phyloP scores from a whole-genome alignment of 2,797 vertebrate species.

The Lagocephalus sceleratus region DNA sequence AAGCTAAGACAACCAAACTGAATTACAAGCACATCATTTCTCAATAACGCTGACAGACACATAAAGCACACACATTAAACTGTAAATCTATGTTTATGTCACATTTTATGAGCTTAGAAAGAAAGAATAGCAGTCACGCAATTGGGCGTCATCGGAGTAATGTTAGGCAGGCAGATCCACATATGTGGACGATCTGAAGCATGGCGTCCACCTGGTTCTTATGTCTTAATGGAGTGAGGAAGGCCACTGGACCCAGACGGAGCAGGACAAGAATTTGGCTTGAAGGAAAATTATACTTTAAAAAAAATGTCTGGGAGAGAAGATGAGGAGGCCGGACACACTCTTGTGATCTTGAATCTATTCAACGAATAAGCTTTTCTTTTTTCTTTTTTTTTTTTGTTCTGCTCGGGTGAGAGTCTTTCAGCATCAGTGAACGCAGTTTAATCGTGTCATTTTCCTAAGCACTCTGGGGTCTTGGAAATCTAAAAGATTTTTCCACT shows the following conservation, averaged over 20 bases:
- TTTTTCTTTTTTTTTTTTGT: background rate
- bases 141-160: background rate
- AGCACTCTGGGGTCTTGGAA: background rate
- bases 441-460: conserved; percentile 8
- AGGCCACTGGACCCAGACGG: background rate
- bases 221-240: background rate
- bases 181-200: no score
- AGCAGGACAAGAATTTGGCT: background rate
- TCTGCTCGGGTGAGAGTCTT: background rate
- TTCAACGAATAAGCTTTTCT: background rate
- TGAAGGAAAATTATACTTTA: background rate
- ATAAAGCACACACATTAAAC: background rate
- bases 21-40: conserved; percentile 18
- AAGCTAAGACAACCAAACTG: conserved; percentile 25
- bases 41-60: background rate
- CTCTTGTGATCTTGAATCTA: background rate
- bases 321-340: background rate
- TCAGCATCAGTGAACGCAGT: background rate
- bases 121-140: background rate
- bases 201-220: no score
- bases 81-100: no score
- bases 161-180: no score
- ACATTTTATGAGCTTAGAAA: background rate
- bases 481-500: background rate
- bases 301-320: background rate